Percentiles rank a stretch among this genome's conserved stretches.
Evolutionary conservation across 2,797 vertebrate species (phyloP).

Genomic region (Champsocephalus gunnari): DNA sequence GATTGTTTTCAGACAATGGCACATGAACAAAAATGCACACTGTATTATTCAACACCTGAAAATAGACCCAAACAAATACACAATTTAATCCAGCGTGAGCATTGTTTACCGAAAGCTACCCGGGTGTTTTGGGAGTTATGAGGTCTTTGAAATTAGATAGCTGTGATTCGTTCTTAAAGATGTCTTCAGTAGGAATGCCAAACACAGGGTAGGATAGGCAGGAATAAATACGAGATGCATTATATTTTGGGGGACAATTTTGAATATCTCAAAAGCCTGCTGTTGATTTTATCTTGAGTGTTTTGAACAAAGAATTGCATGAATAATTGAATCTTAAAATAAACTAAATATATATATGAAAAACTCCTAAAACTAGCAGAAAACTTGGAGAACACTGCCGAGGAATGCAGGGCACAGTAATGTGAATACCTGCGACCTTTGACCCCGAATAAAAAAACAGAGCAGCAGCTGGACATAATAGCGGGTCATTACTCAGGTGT

Average conservation of each 20-base stretch:
- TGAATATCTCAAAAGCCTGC: too few species aligned
- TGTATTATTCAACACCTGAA: not conserved
- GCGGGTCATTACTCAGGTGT: conserved; percentile 57
- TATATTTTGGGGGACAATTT: too few species aligned
- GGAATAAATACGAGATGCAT: not conserved
- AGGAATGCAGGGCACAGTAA: conserved; percentile 43
- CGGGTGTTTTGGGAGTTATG: not conserved
- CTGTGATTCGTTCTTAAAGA: not conserved
- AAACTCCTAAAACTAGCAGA: not conserved
- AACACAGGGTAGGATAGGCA: not conserved
- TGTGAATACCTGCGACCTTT: conserved; percentile 55
- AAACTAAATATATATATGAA: not conserved
- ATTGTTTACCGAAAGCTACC: not conserved
- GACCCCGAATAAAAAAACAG: conserved; percentile 26
- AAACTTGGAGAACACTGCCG: not conserved
- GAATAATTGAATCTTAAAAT: not conserved
- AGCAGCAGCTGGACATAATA: conserved; percentile 62
- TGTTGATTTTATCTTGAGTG: not conserved
- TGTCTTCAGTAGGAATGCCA: not conserved
- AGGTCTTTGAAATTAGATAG: not conserved
- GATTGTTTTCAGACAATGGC: not conserved
- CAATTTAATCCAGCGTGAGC: conserved; percentile 4
- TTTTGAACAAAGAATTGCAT: not conserved
- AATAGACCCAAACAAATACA: not conserved
- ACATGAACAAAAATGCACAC: not conserved